Evolutionary conservation across 1,140 invertebrate genomes (phyloP).

Genomic region (Drosophila setifemur): DNA sequence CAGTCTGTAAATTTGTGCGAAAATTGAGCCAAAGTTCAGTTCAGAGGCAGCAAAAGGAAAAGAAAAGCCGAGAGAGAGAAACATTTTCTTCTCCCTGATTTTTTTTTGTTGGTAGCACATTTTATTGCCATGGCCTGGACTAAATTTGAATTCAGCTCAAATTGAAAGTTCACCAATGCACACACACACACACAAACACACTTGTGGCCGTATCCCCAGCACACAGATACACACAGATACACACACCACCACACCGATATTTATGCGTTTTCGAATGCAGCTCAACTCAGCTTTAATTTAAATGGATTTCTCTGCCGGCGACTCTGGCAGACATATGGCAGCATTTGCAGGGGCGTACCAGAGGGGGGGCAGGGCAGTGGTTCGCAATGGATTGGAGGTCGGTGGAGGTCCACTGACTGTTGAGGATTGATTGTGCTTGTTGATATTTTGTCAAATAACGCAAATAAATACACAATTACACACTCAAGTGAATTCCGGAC

Average conservation of each 20-base stretch:
- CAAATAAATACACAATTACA: constrained; percentile 81
- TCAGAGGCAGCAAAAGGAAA: constrained; percentile 14
- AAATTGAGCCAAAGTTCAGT: constrained; percentile 76
- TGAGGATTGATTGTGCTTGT: constrained; percentile 79
- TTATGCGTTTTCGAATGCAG: constrained; percentile 79
- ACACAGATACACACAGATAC: constrained; percentile 16
- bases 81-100: background rate
- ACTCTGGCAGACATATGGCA: constrained; percentile 70
- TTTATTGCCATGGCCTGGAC: constrained; percentile 67
- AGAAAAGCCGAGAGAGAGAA: constrained; percentile 16
- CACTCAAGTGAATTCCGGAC: constrained; percentile 70
- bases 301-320: constrained; percentile 67
- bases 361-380: background rate
- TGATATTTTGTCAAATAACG: constrained; percentile 81
- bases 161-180: constrained; percentile 73
- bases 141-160: constrained; percentile 80
- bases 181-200: constrained; percentile 13
- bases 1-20: constrained; percentile 74
- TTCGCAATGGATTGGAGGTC: constrained; percentile 7
- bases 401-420: constrained; percentile 54
- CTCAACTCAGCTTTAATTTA: constrained; percentile 81
- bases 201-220: constrained; percentile 2
- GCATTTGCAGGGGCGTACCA: constrained; percentile 52
- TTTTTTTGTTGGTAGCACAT: constrained; percentile 45
- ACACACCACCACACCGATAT: constrained; percentile 43